phyloP scores from a whole-genome alignment of 2,113 vertebrate genomes.

The Caracal caracal region DNA sequence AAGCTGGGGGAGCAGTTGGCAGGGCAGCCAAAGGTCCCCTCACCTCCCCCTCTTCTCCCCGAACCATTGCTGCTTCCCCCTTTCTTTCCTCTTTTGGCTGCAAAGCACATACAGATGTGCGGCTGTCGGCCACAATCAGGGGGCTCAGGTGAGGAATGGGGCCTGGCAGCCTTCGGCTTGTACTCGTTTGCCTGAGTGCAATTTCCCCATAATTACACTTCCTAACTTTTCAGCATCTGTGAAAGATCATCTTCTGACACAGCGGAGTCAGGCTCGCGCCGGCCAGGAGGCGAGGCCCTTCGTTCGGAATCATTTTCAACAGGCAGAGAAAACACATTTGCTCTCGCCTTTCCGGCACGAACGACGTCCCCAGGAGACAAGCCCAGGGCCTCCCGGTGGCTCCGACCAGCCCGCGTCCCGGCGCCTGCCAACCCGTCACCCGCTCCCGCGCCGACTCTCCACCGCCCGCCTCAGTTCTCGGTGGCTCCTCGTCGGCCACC shows the following conservation, averaged over 20 bases:
- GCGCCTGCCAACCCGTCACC: background rate
- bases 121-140: conserved; percentile 90
- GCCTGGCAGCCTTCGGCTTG: conserved; percentile 89
- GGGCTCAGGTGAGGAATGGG: conserved; percentile 92
- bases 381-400: background rate
- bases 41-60: background rate
- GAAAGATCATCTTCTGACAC: conserved; percentile 92
- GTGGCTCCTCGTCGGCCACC: background rate
- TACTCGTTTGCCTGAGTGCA: conserved; percentile 87
- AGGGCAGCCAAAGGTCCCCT: conserved; percentile 25
- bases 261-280: conserved; percentile 72
- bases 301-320: conserved; percentile 62
- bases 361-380: background rate
- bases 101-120: conserved; percentile 92
- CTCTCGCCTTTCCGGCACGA: background rate
- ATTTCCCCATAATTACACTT: conserved; percentile 91
- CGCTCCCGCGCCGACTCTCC: no score
- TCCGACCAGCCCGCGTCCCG: background rate
- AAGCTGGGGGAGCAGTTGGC: background rate
- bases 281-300: conserved; percentile 71
- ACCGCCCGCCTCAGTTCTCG: rapidly evolving
- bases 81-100: conserved; percentile 73
- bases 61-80: background rate
- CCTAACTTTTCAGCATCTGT: conserved; percentile 89
- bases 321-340: conserved; percentile 28